phyloP scores from a whole-genome alignment of 64 coral and sea anemone genomes.

The Catalaphyllia jardinei region DNA sequence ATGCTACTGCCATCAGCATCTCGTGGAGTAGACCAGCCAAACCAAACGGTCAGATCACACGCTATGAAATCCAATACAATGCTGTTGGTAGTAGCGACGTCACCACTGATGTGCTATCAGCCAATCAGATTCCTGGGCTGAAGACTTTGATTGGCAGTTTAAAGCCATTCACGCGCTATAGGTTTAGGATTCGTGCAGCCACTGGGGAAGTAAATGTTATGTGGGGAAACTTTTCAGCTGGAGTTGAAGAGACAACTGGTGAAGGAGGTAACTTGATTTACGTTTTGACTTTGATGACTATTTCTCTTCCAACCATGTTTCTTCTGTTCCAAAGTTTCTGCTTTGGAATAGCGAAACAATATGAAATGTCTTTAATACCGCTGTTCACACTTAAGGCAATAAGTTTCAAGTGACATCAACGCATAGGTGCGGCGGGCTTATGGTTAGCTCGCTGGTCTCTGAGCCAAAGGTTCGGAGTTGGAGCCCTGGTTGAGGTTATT shows the following conservation, averaged over 20 bases:
- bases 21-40: conserved; percentile 56
- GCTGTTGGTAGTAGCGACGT: conserved; percentile 37
- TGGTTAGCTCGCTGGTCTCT: too few relatives aligned
- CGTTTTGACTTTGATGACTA: not conserved
- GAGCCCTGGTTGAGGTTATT: too few relatives aligned
- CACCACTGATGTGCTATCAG: conserved; percentile 11
- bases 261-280: conserved; percentile 71
- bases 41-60: conserved; percentile 69
- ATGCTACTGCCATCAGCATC: conserved; percentile 68
- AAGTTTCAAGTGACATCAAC: too few relatives aligned
- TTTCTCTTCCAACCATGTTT: not conserved
- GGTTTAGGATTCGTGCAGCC: conserved; percentile 64
- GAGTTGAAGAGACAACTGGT: conserved; percentile 42
- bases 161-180: conserved; percentile 66
- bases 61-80: conserved; percentile 78
- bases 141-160: conserved; percentile 42
- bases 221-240: conserved; percentile 88
- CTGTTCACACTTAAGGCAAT: too few relatives aligned
- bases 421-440: too few relatives aligned
- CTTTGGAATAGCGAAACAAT: too few relatives aligned
- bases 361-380: too few relatives aligned
- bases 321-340: too few relatives aligned
- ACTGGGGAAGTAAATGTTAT: conserved; percentile 24
- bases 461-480: too few relatives aligned
- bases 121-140: conserved; percentile 29